Base-by-base conservation (phyloP, 2,888 invertebrate genomes). In the Archips crataeganus region DNA sequence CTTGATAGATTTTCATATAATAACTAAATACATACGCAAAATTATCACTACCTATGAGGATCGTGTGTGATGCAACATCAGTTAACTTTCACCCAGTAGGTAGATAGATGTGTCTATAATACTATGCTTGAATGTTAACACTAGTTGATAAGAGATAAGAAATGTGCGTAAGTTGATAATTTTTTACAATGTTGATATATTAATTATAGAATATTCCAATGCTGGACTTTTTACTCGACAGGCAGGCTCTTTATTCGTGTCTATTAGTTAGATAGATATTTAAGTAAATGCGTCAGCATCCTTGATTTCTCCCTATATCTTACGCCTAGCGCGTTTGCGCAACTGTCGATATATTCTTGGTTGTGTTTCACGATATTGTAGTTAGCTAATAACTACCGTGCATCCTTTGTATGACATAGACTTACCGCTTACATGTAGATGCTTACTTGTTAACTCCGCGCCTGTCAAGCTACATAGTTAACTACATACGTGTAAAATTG, bases 161-260 rank as follows among this genome's bases (percentile, higher is more conserved):
- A 57, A 42, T 65, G 68, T 57, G 57, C 51, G 65, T 72, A 78
- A 75, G 78, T 82, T 69, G 79, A 83, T 86, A 85, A 84, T 87
- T 88, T 85, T 86, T 80, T 87, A 87, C 82, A 80, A 84, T 84
- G 85, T 86, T 87, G 77, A 77, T 87, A 82, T 80, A 79, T 80
- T 79, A 77, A 79, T 74, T 69, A 61, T 75, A 73, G 60, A 73
- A 73, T 73, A 75, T 68, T 75, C 70, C 47, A 81, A 83, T 92
- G 92, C 92, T 92, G 92, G 87, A 90, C 92, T 92, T 92, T 92
- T 91, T 90, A 79, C 90, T 91, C 89, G 72, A 80, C 77, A 74
- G 87, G 88, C 87, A 82, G 78, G 82, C 84, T 87, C 86, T 84
- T 87, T 71, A 71, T 75, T 70, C 70, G 62, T 71, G 63, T 63